Base-by-base conservation (phyloP, 2,888 invertebrate genomes). In the Macrophya alboannulata region DNA sequence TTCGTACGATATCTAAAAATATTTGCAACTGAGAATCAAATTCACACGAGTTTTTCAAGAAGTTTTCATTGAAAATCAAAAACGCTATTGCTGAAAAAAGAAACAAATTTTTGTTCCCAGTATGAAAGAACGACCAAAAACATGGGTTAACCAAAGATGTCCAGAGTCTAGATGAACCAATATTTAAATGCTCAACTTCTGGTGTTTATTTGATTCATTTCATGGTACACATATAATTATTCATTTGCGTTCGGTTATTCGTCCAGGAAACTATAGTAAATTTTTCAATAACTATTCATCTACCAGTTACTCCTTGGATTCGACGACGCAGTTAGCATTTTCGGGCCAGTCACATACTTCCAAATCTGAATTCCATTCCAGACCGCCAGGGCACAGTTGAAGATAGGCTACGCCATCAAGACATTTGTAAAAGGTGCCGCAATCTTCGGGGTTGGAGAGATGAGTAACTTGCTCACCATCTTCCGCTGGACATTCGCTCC, bases 281-380 rank as follows among this genome's bases (percentile, higher is more conserved):
- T 25, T 25, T 62, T 62, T 12, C 10, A 12, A 21, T 12, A 25
- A 12, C 4, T 62, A 21, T 62, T 62, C 4, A 62, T 25, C 62
- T 25, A 21, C 25, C 62, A 62, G 25, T 62, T 62, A 62, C 62
- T 62, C 25, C 62, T 62, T 10, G 12, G 25, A n/a, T 4, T 25
- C 62, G 62, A 21, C 25, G 10, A 10, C n/a, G 86, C 92, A 92
- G 17, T 88, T 87, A 43, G 89, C 91, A 4, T 77, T 25, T 0
- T 25, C 21, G 0, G 91, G 89, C 87, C 88, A 91, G 85, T 92
- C 92, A 85, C 92, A 92, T 6, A 88, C 89, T 51, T 86, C 82
- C 6, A 88, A 51, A 15, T 12, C 15, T 4, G 87, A 55, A 84
- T 92, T 91, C 86, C 90, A 92, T 71, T 90, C 88, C 31, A 92